Evolutionary conservation across 2,888 invertebrate genomes (phyloP).

Genomic region (Epirrhoe tristata): DNA sequence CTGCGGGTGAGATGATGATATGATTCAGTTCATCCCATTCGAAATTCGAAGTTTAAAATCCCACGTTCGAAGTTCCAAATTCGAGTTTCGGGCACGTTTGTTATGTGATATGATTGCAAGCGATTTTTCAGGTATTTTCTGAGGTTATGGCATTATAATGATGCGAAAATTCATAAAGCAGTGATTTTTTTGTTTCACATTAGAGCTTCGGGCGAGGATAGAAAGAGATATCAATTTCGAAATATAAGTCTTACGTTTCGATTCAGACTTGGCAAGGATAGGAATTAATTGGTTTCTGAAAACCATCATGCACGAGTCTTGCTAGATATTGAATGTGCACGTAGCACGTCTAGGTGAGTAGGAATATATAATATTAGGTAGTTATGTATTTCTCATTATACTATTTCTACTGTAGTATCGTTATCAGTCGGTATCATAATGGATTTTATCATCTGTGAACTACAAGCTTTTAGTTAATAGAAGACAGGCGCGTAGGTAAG

Average conservation of each 20-base stretch:
- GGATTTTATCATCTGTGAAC: constrained; percentile 36
- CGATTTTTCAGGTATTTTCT: too few species aligned
- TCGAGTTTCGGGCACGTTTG: too few species aligned
- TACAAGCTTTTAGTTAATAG: constrained; percentile 49
- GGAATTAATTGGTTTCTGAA: constrained; percentile 30
- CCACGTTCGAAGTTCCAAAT: not conserved
- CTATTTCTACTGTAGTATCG: not conserved
- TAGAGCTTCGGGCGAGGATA: too few species aligned
- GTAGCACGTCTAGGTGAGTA: constrained; percentile 1
- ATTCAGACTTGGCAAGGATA: constrained; percentile 1
- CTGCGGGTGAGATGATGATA: constrained; percentile 22
- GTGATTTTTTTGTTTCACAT: too few species aligned
- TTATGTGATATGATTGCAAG: too few species aligned
- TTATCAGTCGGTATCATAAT: not conserved
- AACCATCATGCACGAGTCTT: not conserved
- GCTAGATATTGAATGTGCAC: not conserved
- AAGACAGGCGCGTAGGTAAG: not conserved
- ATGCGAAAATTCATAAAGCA: too few species aligned
- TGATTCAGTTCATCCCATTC: not conserved
- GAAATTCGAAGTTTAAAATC: not conserved
- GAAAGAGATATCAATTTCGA: constrained; percentile 17
- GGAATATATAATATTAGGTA: constrained; percentile 11
- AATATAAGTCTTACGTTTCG: constrained; percentile 25
- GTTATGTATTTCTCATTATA: not conserved
- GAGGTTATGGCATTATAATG: too few species aligned